phyloP scores from a whole-genome alignment of 1,140 invertebrate genomes.

The Bombus polaris region DNA sequence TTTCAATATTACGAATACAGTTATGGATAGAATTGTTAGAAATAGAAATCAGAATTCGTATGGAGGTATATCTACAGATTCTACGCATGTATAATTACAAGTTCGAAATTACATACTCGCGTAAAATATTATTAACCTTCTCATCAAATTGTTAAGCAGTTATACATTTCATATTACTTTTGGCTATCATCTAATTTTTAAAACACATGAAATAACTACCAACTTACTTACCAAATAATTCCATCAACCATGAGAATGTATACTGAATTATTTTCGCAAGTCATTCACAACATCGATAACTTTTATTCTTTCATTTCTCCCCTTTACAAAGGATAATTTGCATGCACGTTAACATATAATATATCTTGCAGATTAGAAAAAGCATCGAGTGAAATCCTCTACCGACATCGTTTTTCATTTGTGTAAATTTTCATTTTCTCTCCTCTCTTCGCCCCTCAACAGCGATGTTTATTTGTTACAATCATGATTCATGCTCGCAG shows the following conservation, averaged over 20 bases:
- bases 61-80: too few species aligned
- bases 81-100: too few species aligned
- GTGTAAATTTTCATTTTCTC: slow-evolving; percentile 1
- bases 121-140: too few species aligned
- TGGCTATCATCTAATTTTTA: too few species aligned
- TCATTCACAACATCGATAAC: neutral
- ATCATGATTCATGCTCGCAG: neutral
- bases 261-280: neutral
- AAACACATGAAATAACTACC: too few species aligned
- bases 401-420: neutral
- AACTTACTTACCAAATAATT: neutral
- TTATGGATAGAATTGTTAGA: too few species aligned
- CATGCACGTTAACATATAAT: neutral
- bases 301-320: neutral
- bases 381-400: neutral
- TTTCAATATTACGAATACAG: too few species aligned
- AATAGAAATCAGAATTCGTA: too few species aligned
- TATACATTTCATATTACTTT: too few species aligned
- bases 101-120: too few species aligned
- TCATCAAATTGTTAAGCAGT: too few species aligned
- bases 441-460: too few species aligned
- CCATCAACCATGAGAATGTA: neutral
- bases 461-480: neutral
- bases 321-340: neutral
- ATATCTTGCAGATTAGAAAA: neutral